phyloP scores from a whole-genome alignment of 2,888 invertebrate species.

The Oasisia sp. region DNA sequence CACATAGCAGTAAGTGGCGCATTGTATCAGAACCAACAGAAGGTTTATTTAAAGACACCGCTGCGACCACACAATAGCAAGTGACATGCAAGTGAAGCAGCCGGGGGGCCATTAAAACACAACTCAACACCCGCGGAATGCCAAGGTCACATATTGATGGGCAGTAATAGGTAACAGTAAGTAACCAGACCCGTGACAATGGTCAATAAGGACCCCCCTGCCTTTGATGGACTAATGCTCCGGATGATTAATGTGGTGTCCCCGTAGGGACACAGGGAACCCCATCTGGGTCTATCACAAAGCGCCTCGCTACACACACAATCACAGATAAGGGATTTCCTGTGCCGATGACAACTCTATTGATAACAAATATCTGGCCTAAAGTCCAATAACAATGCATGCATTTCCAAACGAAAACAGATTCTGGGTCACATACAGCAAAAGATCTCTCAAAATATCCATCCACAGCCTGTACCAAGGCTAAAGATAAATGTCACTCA shows the following conservation, averaged over 20 bases:
- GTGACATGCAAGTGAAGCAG: neutral
- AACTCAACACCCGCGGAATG: neutral
- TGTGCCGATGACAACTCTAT: too few species aligned
- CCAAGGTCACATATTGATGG: neutral
- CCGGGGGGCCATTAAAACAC: neutral
- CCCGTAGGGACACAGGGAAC: too few species aligned
- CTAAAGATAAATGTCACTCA: too few species aligned
- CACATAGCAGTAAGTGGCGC: neutral
- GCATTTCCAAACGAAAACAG: too few species aligned
- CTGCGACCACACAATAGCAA: neutral
- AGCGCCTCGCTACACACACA: too few species aligned
- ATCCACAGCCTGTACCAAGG: too few species aligned
- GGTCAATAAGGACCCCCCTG: neutral
- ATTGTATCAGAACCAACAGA: neutral
- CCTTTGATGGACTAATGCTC: neutral
- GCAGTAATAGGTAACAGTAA: neutral
- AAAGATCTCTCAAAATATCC: too few species aligned
- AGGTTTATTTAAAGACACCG: constrained; percentile 6
- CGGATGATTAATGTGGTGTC: neutral
- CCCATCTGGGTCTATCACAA: too few species aligned
- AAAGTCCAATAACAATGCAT: too few species aligned
- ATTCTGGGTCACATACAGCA: too few species aligned
- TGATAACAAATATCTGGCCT: too few species aligned
- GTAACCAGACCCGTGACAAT: neutral
- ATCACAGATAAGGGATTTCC: too few species aligned